Evolutionary conservation across 1,140 invertebrate genomes (phyloP), one percentile per base, ranked within the genome.

Genomic region (Macrotrachela quadricornifera): DNA sequence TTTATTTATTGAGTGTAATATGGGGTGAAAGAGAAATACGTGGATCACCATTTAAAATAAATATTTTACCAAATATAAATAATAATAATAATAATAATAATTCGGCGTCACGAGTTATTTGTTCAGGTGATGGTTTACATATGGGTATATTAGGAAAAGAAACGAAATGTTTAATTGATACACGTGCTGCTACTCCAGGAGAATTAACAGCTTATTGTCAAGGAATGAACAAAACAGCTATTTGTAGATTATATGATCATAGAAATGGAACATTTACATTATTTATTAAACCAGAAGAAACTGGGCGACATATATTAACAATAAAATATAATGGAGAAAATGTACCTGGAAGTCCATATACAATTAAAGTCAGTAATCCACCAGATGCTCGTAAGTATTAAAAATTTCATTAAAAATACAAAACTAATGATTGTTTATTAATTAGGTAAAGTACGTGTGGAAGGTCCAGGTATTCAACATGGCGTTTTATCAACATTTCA

Each of bases 221-320:
- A 36, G 92, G 92, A 14, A 83, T 83, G 65, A 79, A 62, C 51
- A 76, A 77, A 64, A 73, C 84, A 11, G 87, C 88, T 2, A 85
- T 87, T 63, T 97, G 91, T 70, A 90, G 96, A 71, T 74, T 99
- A 1, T 90, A 90, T 63, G 92, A 97, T 71, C 90, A 97, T 64
- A 80, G 83, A 17, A 91, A 97, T 73, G 92, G 90, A 21, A 96
- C 90, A 0, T 92, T 90, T 66, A 90, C 85, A 0, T 69, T 97
- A 38, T 88, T 85, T 65, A 80, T 96, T 6, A 86, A 86, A 71
- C 88, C 91, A 18, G 85, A 88, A 66, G 88, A 95, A 68, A 76
- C 84, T 17, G 92, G 92, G 14, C 74, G 80, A 48, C 92, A 99
- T 69, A 78, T 82, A 15, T 71, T 99, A 6, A 84, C 82, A 37